A percentile compares a stretch with the other conserved stretches of the same genome.
These are phyloP conservation scores for Synanceia verrucosa DNA, from an alignment of 2,797 vertebrate species.

Conservation along the genomic window DNA sequence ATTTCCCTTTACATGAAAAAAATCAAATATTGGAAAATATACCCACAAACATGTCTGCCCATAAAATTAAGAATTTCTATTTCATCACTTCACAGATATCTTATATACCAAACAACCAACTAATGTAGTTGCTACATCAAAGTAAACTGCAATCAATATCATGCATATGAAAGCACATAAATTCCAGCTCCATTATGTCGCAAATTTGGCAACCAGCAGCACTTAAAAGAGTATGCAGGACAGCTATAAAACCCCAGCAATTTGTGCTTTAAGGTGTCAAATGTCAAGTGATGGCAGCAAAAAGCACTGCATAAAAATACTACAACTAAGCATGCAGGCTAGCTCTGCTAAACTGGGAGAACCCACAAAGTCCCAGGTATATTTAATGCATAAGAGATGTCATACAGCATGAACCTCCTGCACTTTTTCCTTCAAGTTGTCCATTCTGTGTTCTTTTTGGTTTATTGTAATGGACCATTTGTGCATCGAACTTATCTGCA, in stretches of 20 bases:
- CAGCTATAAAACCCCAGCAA: slow-evolving; percentile 7
- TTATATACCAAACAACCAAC: slow-evolving; percentile 3
- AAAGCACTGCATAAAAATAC: slow-evolving; percentile 8
- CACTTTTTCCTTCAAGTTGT: not conserved
- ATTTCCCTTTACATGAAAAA: not conserved
- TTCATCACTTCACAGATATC: not conserved
- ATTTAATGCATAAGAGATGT: not conserved
- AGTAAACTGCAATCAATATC: slow-evolving; percentile 25
- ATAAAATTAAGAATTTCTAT: slow-evolving; percentile 1
- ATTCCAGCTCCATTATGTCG: slow-evolving; percentile 12
- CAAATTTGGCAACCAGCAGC: slow-evolving; percentile 11
- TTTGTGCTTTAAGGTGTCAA: slow-evolving; percentile 14
- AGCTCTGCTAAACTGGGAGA: not conserved
- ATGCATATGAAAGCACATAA: slow-evolving; percentile 13
- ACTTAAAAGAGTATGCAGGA: not conserved
- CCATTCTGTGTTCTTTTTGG: not conserved
- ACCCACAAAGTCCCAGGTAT: not conserved
- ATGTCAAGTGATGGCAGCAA: slow-evolving; percentile 5
- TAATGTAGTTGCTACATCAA: slow-evolving; percentile 8
- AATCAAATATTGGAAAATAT: slow-evolving; percentile 8
- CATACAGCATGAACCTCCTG: accelerated
- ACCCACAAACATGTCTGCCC: not conserved
- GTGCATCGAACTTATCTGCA: not conserved
- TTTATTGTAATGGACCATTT: not conserved
- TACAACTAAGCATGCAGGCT: slow-evolving; percentile 3